These are phyloP conservation scores for Nesoenas mayeri DNA, from an alignment of 2,113 vertebrate species.

Conservation along the genomic window DNA sequence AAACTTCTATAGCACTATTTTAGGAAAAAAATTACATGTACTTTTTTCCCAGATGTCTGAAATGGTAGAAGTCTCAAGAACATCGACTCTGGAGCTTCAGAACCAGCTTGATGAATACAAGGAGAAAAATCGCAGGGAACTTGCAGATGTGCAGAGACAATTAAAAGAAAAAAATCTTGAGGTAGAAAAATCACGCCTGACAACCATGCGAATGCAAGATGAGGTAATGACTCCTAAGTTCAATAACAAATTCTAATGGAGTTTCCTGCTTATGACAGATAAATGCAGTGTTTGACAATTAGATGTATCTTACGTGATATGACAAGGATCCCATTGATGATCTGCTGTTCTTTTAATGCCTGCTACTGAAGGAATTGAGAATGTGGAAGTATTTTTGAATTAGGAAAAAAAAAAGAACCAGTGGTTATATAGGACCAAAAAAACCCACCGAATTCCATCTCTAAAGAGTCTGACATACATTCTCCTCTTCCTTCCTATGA, in stretches of 20 bases:
- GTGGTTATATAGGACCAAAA: neutral
- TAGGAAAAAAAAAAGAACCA: neutral
- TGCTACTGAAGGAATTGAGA: neutral
- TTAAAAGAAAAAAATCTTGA: conserved; percentile 87
- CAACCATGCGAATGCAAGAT: conserved; percentile 81
- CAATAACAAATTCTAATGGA: neutral
- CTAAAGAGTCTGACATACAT: neutral
- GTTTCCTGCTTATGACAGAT: neutral
- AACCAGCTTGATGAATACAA: conserved; percentile 92
- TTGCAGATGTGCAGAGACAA: conserved; percentile 85
- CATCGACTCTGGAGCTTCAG: conserved; percentile 87
- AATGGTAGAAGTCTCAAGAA: conserved; percentile 84
- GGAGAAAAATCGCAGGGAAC: conserved; percentile 88
- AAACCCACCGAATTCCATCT: neutral
- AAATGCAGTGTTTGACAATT: neutral
- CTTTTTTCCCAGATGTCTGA: conserved; percentile 84
- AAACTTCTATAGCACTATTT: neutral
- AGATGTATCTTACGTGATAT: neutral
- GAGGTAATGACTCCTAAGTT: conserved; percentile 78
- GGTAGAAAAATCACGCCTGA: conserved; percentile 81
- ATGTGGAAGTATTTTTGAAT: neutral
- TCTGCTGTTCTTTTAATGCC: neutral
- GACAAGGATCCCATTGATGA: neutral
- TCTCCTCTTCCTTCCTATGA: neutral
- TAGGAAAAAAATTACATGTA: neutral